Base-by-base conservation (phyloP, 2,113 vertebrate genomes). In the Oxyruncus cristatus region DNA sequence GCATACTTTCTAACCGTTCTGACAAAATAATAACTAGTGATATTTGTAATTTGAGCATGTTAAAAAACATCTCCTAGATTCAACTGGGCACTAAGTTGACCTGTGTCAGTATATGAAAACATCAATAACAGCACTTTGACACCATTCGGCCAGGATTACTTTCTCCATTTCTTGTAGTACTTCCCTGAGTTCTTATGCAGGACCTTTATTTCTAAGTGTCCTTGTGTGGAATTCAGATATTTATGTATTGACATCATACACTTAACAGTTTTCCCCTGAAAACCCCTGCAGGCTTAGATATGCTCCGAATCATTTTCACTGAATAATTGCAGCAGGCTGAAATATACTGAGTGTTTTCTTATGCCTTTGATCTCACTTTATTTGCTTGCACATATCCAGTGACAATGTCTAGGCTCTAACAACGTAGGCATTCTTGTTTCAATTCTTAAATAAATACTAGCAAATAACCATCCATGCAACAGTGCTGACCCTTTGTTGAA, bases 171-270 rank as follows among this genome's bases (percentile, higher is more conserved):
- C 13, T 11, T 22, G 13, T 2, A 62, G 17, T 19, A 42, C 23
- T 67, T 65, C 33, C 30, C 27, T 19, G 9, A 90, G 33, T 19
- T 90, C 28, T 55, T 26, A 8, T 3, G 6, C 23, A 88, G 75
- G 32, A 67, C 17, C 22, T 71, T 35, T 42, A 3, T 33, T 55
- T 18, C 14, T 22, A 75, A 71, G 46, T 27, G 35, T 46, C 72
- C 39, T 79, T 75, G 32, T 16, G 2, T 21, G 13, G 56, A 78
- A 82, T 42, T 85, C 52, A 50, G 47, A 88, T 21, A 75, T 88
- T 66, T 47, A 52, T 44, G 6, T 44, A 42, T 24, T 1, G 0
- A 28, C 8, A 13, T 28, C 32, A 67, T 15, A 44, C 1, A 1
- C 8, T 41, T 71, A 35, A 24, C 5, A 75, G 20, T 52, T 72